Conservation (phyloP, 2,888 invertebrate species). For the Cheilosia vulpina region DNA sequence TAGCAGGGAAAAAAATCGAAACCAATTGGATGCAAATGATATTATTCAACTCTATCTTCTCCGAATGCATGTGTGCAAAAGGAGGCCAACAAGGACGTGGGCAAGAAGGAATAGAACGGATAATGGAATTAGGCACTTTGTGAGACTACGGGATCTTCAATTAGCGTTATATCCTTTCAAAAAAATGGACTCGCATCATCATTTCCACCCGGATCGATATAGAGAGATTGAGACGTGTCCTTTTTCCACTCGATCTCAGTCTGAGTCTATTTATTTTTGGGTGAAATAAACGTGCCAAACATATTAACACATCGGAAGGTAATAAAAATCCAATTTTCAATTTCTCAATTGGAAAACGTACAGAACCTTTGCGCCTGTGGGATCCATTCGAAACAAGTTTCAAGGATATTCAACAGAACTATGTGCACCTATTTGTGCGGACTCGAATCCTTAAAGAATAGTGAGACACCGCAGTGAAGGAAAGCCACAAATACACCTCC, state of each 20-base stretch:
- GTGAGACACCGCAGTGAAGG: constrained; percentile 24
- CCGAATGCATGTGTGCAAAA: constrained; percentile 3
- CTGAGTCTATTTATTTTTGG: not conserved
- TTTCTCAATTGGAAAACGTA: constrained; percentile 64
- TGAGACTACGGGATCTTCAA: constrained; percentile 61
- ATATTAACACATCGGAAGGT: constrained; percentile 44
- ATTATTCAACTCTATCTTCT: constrained; percentile 24
- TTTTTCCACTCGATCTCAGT: not conserved
- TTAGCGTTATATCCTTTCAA: constrained; percentile 52
- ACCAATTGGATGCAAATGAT: constrained; percentile 61
- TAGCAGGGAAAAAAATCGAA: constrained; percentile 10
- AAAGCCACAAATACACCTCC: constrained; percentile 39
- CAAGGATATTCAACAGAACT: constrained; percentile 54
- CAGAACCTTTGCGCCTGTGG: constrained; percentile 8
- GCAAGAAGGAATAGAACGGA: not conserved
- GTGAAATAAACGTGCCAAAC: constrained; percentile 44
- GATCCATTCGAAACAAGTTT: constrained; percentile 41
- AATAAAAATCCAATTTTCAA: constrained; percentile 67
- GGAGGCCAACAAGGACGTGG: not conserved
- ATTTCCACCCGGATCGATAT: constrained; percentile 18
- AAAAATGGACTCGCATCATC: constrained; percentile 25
- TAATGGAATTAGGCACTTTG: constrained; percentile 59
- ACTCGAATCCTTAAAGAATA: constrained; percentile 46
- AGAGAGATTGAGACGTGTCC: constrained; percentile 7
- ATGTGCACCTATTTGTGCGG: constrained; percentile 21